Conservation (phyloP, 37 sponge, comb jelly and placozoan genomes). For the Spongilla lacustris region DNA sequence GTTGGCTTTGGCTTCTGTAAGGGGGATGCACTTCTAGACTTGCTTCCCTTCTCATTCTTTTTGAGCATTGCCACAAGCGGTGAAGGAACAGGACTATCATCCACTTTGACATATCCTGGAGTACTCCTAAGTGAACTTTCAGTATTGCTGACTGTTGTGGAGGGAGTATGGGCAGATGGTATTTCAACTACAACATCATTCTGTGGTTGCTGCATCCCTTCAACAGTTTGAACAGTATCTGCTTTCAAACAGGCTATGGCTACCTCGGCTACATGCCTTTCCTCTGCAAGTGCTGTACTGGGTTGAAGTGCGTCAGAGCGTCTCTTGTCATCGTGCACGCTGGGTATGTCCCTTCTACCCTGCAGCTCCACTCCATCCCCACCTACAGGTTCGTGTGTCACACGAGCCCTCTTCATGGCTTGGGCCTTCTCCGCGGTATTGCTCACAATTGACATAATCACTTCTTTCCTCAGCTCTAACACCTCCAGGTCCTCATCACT, state of each 20-base stretch:
- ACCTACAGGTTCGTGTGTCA: background rate
- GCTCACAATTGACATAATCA: slow-evolving; percentile 33
- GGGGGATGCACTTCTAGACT: background rate
- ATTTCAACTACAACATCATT: background rate
- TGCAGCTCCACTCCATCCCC: background rate
- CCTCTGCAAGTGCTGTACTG: background rate
- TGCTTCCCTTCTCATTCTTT: background rate
- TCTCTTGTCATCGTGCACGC: background rate
- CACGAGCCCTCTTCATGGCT: background rate
- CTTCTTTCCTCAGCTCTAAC: slow-evolving; percentile 42
- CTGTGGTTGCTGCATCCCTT: background rate
- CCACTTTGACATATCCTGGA: background rate
- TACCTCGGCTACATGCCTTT: background rate
- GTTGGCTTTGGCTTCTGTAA: background rate
- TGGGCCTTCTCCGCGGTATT: background rate
- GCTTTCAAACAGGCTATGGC: background rate
- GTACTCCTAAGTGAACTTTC: background rate
- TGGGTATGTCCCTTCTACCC: background rate
- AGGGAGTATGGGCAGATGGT: background rate
- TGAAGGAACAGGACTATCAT: background rate
- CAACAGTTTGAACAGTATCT: background rate
- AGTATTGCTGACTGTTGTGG: background rate
- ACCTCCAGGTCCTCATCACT: slow-evolving; percentile 55
- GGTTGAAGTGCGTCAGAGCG: background rate
- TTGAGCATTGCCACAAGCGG: background rate